Base-by-base conservation (phyloP, 2,113 vertebrate species). In the Xenopus borealis region DNA sequence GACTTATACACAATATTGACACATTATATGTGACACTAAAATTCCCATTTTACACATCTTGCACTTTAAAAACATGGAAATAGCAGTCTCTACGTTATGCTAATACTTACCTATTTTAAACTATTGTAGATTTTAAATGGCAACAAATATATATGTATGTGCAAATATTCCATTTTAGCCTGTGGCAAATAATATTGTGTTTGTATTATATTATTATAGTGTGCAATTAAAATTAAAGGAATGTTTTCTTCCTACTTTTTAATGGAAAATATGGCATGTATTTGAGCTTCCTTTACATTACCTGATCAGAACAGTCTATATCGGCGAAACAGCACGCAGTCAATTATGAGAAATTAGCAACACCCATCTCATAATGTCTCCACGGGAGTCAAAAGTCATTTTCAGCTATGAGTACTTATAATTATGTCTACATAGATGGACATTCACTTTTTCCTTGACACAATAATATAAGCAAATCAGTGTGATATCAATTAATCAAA, bases 391-490 rank as follows among this genome's bases (percentile, higher is more conserved):
- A 77, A 68, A 67, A 77, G 74, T 77, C 66, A 77, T 77, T 67
- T 70, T 77, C 74, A 53, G 74, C 59, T 64, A 47, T 70, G 66
- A 77, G 74, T 70, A 70, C 66, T 69, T 64, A 77, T 77, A 77
- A 77, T 77, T 70, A 70, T 77, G 67, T 77, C 74, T 69, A 45
- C 74, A 77, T 57, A 70, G 74, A 77, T 77, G 74, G 74, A 77
- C 67, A 68, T 62, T 62, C 74, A 70, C 47, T 70, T 77, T 77
- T 77, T 64, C 74, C 44, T 69, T 77, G 74, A 77, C 74, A 77
- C 66, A 77, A 77, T 77, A 77, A 77, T 70, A 77, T 77, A 77
- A 77, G 74, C 74, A 77, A 70, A 77, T 64, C 74, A 77, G 74
- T 77, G 67, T 69, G 74, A 77, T 64, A 70, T 77, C 74, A 77